Conservation (phyloP, 2,797 vertebrate genomes). For the Scolopax rusticola region DNA sequence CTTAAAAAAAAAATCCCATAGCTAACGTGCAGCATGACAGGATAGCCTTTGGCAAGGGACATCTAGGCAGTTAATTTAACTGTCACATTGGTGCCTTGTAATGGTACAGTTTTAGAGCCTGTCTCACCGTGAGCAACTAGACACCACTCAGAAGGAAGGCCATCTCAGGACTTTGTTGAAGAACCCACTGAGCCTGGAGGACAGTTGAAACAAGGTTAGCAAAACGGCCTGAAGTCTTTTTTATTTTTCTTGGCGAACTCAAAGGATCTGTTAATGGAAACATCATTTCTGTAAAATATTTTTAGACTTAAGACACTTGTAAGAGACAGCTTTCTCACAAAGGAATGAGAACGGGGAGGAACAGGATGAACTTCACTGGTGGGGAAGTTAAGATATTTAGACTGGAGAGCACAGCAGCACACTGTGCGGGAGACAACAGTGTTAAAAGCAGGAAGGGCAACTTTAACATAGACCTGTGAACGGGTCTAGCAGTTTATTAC, state of each 20-base stretch:
- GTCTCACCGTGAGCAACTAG: not conserved
- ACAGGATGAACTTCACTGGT: not conserved
- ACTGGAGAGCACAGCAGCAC: not conserved
- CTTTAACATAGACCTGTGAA: not conserved
- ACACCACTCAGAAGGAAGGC: slow-evolving; percentile 20
- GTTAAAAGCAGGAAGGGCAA: not conserved
- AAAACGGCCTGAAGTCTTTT: not conserved
- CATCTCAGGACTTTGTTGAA: slow-evolving; percentile 37
- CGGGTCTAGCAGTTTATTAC: not conserved
- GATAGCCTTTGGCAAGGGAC: not conserved
- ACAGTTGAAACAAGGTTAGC: not conserved
- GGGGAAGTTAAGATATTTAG: not conserved
- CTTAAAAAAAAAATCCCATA: not conserved
- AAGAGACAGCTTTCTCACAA: not conserved
- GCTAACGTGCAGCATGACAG: not conserved
- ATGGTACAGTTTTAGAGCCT: slow-evolving; percentile 36
- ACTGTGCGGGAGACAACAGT: not conserved
- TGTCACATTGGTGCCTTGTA: not conserved
- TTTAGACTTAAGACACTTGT: not conserved
- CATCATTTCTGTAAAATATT: not conserved
- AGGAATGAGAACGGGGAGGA: not conserved
- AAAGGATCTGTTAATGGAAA: not conserved
- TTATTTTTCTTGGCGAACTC: not conserved
- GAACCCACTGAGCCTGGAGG: not conserved
- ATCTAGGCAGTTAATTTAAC: slow-evolving; percentile 25